Evolutionary conservation across 2,888 invertebrate species (phyloP), one percentile per base, ranked within the genome.

Genomic region (Andrena bicolor): DNA sequence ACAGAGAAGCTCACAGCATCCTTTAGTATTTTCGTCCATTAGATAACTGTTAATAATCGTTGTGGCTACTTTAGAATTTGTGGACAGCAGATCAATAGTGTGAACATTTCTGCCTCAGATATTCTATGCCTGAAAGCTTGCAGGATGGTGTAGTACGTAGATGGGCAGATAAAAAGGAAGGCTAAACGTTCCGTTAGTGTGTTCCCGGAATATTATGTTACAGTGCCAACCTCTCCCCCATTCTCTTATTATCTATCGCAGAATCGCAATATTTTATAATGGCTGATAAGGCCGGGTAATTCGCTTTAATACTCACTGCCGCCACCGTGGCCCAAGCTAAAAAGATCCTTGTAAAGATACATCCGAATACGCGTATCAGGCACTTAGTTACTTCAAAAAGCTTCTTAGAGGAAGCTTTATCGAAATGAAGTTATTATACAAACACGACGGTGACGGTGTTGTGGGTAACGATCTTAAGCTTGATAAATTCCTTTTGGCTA

Each of bases 271-370:
- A 75, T 53, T 66, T 70, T 65, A 80, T 60, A 80, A 70, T 13
- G 69, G 51, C 60, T 41, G 80, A 80, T 80, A 74, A 61, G 69
- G 56, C 3, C 2, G 48, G 53, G 80, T 80, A 82, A 75, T 82
- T 82, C 61, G 60, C 56, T 49, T 63, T 75, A 71, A 75, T 58
- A 70, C 51, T 61, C 51, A 3, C 48, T 30, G 28, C 30, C 28
- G 20, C 48, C 49, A 23, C 30, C 28, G 26, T 10, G 28, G 68
- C 41, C 23, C 10, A 4, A 10, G 56, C 23, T 65, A 66, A 61
- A 80, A 81, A 73, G 74, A 80, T 74, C 58, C n/a, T 51, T 61
- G 69, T 32, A 53, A 65, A 73, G 80, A 81, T 81, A 81, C 64
- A 70, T 70, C 32, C 30, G 73, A 65, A 65, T 66, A 70, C 61